phyloP scores from a whole-genome alignment of 2,797 vertebrate genomes.

The Takifugu ocellatus region DNA sequence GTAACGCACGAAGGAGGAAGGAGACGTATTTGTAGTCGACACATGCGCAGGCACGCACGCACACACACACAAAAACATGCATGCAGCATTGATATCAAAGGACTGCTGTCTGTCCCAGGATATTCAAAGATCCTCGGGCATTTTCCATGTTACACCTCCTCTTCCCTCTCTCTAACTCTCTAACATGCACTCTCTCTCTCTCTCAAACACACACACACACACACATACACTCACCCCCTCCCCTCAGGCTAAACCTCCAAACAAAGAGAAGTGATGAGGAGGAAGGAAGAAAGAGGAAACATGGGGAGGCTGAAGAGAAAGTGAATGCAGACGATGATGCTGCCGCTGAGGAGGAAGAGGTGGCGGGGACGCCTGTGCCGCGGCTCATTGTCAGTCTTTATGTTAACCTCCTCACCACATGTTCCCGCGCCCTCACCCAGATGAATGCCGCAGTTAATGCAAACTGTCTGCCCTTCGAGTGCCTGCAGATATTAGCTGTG shows the following conservation, averaged over 20 bases:
- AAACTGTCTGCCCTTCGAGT: slow-evolving; percentile 42
- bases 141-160: slow-evolving; percentile 32
- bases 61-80: slow-evolving; percentile 1
- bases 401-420: slow-evolving; percentile 6
- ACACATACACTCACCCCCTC: slow-evolving; percentile 10
- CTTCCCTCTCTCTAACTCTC: slow-evolving; percentile 12
- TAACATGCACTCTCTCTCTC: too few relatives aligned
- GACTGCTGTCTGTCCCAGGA: slow-evolving; percentile 37
- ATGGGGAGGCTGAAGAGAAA: slow-evolving; percentile 28
- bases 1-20: slow-evolving; percentile 22
- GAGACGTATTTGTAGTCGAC: slow-evolving; percentile 25
- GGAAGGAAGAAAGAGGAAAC: slow-evolving; percentile 19
- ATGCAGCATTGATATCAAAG: slow-evolving; percentile 44
- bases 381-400: slow-evolving; percentile 34
- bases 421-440: slow-evolving; percentile 21
- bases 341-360: slow-evolving; percentile 16
- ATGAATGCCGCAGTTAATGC: slow-evolving; percentile 54
- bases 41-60: slow-evolving; percentile 9
- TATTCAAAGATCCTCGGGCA: slow-evolving; percentile 45
- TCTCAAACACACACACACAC: not conserved
- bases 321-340: slow-evolving; percentile 23
- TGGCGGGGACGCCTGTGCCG: slow-evolving; percentile 23
- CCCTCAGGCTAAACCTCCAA: slow-evolving; percentile 39
- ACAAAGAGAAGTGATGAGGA: slow-evolving; percentile 36
- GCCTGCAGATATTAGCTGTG: slow-evolving; percentile 49